phyloP scores from a whole-genome alignment of 2,888 invertebrate genomes.

The Cosmia pyralina region DNA sequence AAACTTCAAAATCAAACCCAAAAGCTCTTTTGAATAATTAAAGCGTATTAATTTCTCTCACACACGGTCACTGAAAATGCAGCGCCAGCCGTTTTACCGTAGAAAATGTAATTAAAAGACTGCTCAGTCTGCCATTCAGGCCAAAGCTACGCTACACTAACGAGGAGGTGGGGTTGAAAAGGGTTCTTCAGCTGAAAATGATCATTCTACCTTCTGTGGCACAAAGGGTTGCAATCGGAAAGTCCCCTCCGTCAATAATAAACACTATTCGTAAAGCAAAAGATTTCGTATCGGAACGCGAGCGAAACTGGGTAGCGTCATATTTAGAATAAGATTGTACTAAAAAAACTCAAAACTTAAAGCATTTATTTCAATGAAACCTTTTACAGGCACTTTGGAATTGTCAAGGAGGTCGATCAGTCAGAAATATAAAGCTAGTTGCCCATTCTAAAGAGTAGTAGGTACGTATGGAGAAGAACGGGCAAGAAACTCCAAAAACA shows the following conservation, averaged over 20 bases:
- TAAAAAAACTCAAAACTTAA: too few species aligned
- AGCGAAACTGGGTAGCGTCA: background rate
- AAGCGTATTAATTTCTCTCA: conserved; percentile 48
- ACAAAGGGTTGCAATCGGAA: conserved; percentile 57
- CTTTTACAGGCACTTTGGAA: too few species aligned
- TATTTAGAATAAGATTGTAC: background rate
- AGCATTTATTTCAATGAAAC: too few species aligned
- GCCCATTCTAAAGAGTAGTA: too few species aligned
- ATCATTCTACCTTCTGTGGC: conserved; percentile 47
- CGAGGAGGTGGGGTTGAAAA: conserved; percentile 49
- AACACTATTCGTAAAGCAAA: conserved; percentile 50
- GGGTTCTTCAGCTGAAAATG: conserved; percentile 49
- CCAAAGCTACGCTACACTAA: conserved; percentile 50
- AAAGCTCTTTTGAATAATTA: conserved; percentile 47
- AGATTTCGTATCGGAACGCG: conserved; percentile 29
- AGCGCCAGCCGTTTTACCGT: conserved; percentile 31
- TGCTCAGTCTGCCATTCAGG: conserved; percentile 27
- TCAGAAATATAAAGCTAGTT: too few species aligned
- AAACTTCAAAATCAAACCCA: conserved; percentile 2
- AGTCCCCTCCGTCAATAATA: conserved; percentile 54
- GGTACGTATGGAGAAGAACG: too few species aligned
- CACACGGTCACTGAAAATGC: conserved; percentile 46
- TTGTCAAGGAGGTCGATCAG: too few species aligned
- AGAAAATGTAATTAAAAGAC: conserved; percentile 55
- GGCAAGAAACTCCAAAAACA: too few species aligned